phyloP scores from a whole-genome alignment of 53 echinoderm and acorn worm genomes.

The Paracentrotus lividus region DNA sequence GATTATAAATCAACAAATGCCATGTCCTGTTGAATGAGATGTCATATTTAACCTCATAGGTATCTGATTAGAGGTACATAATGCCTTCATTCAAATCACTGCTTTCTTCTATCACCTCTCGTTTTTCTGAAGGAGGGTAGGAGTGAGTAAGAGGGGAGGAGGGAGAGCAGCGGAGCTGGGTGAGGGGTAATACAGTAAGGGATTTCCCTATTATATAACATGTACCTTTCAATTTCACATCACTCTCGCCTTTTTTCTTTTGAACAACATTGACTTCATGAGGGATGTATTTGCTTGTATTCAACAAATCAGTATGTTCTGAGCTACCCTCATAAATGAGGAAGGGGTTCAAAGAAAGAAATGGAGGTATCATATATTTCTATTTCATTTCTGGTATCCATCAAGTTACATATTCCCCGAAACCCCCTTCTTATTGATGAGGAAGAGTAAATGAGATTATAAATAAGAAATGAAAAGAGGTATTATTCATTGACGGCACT shows the following conservation, averaged over 20 bases:
- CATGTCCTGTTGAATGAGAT: slow-evolving; percentile 44
- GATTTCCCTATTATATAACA: not conserved
- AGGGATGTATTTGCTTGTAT: too few species aligned
- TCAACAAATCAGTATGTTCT: too few species aligned
- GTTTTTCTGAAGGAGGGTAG: not conserved
- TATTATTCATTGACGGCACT: not conserved
- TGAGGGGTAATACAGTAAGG: not conserved
- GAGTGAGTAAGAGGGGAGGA: not conserved
- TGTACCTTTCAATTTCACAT: too few species aligned
- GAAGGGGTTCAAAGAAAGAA: too few species aligned
- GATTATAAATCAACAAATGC: slow-evolving; percentile 37
- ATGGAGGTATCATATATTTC: too few species aligned
- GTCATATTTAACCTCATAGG: not conserved
- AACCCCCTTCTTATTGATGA: too few species aligned
- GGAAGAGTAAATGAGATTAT: not conserved
- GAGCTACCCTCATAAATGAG: too few species aligned
- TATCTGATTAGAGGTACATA: slow-evolving; percentile 51
- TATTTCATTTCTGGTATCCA: too few species aligned
- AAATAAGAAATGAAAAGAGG: not conserved
- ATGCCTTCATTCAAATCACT: not conserved
- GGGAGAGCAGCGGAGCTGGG: not conserved
- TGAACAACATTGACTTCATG: not conserved
- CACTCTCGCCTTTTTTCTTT: too few species aligned
- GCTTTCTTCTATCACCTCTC: not conserved
- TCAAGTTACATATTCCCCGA: too few species aligned